Percentiles rank a stretch among this genome's conserved stretches.
phyloP scores from a whole-genome alignment of 2,888 invertebrate genomes.

The Leptopilina drosophilae region DNA sequence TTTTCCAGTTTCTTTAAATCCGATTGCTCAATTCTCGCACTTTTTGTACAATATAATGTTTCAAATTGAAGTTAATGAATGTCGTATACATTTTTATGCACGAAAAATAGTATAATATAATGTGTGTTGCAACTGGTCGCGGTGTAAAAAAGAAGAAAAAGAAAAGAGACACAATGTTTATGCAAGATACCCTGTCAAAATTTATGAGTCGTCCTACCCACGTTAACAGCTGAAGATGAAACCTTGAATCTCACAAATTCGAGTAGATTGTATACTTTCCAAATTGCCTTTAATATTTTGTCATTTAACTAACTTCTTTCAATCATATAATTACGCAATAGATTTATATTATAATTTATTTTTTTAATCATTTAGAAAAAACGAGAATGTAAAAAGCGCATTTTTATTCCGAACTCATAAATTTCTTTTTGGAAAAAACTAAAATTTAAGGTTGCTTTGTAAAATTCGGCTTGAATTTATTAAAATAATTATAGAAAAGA shows the following conservation, averaged over 20 bases:
- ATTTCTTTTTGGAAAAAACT: too few species aligned
- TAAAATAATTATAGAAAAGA: too few species aligned
- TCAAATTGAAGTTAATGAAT: background rate
- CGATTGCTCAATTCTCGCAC: background rate
- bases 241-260: constrained; percentile 1
- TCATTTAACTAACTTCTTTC: too few species aligned
- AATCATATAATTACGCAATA: too few species aligned
- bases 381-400: too few species aligned
- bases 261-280: background rate
- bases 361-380: too few species aligned
- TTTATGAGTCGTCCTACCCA: background rate
- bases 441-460: too few species aligned
- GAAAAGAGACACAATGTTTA: background rate
- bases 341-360: too few species aligned
- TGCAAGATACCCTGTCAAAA: constrained; percentile 3
- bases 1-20: too few species aligned
- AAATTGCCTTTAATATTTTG: background rate
- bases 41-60: background rate
- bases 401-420: too few species aligned
- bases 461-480: too few species aligned
- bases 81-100: background rate
- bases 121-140: background rate
- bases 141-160: background rate
- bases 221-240: background rate
- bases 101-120: background rate